Evolutionary conservation across 2,888 invertebrate genomes (phyloP).

Genomic region (Ganaspis brasiliensis): DNA sequence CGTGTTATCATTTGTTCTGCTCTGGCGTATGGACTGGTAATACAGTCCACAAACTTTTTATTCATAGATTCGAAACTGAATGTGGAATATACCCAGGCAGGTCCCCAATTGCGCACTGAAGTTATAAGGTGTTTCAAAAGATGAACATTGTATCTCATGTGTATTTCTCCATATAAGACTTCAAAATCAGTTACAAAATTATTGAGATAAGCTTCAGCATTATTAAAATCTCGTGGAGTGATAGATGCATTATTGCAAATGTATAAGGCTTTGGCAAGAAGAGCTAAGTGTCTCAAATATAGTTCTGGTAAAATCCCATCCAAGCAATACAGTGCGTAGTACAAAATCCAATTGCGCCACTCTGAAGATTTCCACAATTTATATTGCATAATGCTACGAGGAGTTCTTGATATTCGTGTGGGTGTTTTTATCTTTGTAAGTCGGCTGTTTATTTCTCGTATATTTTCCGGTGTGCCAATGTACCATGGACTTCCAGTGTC

Average conservation of each 20-base stretch:
- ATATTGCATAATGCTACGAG: constrained; percentile 44
- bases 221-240: too few relatives aligned
- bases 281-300: too few relatives aligned
- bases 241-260: too few relatives aligned
- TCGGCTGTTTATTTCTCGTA: constrained; percentile 47
- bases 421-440: constrained; percentile 48
- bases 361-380: constrained; percentile 55
- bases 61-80: neutral
- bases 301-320: constrained; percentile 1
- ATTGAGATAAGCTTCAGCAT: too few relatives aligned
- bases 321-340: constrained; percentile 45
- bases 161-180: neutral
- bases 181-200: too few relatives aligned
- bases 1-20: neutral
- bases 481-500: neutral
- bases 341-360: constrained; percentile 57
- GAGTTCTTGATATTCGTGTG: constrained; percentile 49
- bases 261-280: too few relatives aligned
- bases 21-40: neutral
- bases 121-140: too few relatives aligned
- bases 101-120: too few relatives aligned
- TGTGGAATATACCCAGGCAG: too few relatives aligned
- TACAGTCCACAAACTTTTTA: neutral
- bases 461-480: constrained; percentile 43
- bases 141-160: neutral